Evolutionary conservation across 2,113 vertebrate genomes (phyloP), one percentile per base, ranked within the genome.

Genomic region (Lepidothrix coronata): DNA sequence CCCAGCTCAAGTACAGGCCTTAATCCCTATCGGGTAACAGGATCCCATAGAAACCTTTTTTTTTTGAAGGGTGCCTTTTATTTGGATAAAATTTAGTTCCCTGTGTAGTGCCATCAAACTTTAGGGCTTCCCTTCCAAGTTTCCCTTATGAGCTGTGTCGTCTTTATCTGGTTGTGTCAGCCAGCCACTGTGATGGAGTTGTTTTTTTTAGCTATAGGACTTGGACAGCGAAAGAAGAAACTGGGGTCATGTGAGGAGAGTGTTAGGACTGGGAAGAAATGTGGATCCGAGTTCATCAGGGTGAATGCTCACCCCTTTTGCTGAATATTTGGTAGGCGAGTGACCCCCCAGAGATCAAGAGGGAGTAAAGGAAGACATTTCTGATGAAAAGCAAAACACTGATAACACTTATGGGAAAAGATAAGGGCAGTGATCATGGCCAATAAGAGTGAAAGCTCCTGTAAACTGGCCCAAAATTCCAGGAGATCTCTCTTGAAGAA

Each of bases 101-200:
- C 41, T 46, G 16, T 59, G 57, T 27, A 92, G 54, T 43, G 8
- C 52, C 85, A 37, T 54, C 44, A 72, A 65, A 87, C 37, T 75
- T 78, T 0, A 70, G 49, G 84, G 43, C n/a, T 96, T 93, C 66
- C 51, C 16, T 87, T 94, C 92, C 83, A 84, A 92, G 57, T 76
- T 89, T 89, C 31, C 58, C 70, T 65, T 68, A 17, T 15, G 76
- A 95, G 65, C 52, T 78, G 68, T 78, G 76, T 63, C 10, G 0
- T 85, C 86, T 92, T 90, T 94, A 95, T 97, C 95, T 91, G 62
- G 41, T 68, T 83, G 73, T 94, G 94, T 85, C 92, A 93, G 63
- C 84, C 86, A 89, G 78, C 51, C 89, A 57, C 74, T 4, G 5
- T 44, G 71, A 86, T 88, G 74, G 62, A 7, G 49, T 37, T 62